These are phyloP conservation scores for Thamnaconus septentrionalis DNA, from an alignment of 2,113 vertebrate genomes.

Conservation along the genomic window DNA sequence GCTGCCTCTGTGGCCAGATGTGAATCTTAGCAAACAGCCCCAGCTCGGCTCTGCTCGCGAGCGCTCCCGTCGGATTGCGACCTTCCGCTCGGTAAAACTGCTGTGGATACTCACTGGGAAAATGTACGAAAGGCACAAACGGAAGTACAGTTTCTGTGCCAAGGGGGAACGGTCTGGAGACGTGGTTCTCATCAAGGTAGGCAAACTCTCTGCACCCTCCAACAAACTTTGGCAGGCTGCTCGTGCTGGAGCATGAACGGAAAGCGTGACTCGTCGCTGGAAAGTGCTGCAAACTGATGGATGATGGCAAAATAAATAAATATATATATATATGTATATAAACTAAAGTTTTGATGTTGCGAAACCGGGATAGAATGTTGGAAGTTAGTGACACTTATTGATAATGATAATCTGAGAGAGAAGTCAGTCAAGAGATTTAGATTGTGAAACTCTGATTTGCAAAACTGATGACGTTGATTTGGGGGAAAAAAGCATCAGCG, in stretches of 20 bases:
- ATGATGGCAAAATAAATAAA: constrained; percentile 32
- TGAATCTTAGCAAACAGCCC: constrained; percentile 67
- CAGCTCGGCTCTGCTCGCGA: constrained; percentile 49
- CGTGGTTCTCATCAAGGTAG: constrained; percentile 96
- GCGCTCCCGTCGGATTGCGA: constrained; percentile 69
- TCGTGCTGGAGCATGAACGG: constrained; percentile 10
- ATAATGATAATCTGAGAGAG: background rate
- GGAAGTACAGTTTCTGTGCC: constrained; percentile 92
- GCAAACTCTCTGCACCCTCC: constrained; percentile 37
- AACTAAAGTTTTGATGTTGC: too few species aligned
- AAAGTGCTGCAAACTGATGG: constrained; percentile 27
- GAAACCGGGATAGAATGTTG: too few species aligned
- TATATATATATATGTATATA: background rate
- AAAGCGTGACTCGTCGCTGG: constrained; percentile 17
- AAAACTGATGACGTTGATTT: too few species aligned
- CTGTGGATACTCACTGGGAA: constrained; percentile 55
- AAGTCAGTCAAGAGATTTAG: constrained; percentile 8
- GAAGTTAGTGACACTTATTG: too few species aligned
- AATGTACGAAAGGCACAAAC: constrained; percentile 97
- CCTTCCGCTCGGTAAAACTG: constrained; percentile 31
- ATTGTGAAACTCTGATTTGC: constrained; percentile 9
- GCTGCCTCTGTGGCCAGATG: constrained; percentile 72
- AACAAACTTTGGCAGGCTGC: constrained; percentile 44
- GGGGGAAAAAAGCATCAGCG: constrained; percentile 11
- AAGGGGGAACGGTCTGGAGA: constrained; percentile 89